Evolutionary conservation across 2,888 invertebrate genomes (phyloP).

Genomic region (Melipona beecheii): DNA sequence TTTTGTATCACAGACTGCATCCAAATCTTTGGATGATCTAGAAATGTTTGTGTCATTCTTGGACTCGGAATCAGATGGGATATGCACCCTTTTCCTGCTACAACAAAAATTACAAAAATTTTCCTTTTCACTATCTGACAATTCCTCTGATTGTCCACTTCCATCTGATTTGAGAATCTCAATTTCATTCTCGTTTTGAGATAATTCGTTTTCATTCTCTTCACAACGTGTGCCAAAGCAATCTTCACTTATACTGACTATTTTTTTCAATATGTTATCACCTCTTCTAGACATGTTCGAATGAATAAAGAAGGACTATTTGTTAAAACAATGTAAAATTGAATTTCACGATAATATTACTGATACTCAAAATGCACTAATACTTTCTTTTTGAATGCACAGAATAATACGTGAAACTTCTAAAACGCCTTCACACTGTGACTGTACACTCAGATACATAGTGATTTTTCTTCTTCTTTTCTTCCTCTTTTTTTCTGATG

Average conservation of each 20-base stretch:
- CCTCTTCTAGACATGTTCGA: not conserved
- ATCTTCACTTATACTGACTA: not conserved
- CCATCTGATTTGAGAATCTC: not conserved
- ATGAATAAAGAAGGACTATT: not conserved
- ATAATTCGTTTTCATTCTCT: not conserved
- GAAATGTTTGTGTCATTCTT: not conserved
- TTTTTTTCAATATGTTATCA: not conserved
- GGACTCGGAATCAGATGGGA: not conserved
- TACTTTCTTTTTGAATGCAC: not conserved
- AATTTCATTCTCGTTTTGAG: not conserved
- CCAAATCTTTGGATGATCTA: not conserved
- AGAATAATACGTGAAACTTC: not conserved
- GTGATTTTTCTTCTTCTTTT: too few relatives aligned
- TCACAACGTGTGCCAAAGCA: not conserved
- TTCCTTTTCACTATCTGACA: not conserved
- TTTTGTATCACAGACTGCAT: not conserved
- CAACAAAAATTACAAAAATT: not conserved
- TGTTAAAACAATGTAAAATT: not conserved
- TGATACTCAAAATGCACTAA: not conserved
- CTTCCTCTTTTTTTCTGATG: not conserved
- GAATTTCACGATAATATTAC: slow-evolving; percentile 11
- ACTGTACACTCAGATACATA: not conserved
- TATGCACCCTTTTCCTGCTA: not conserved
- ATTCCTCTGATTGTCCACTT: not conserved
- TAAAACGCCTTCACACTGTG: not conserved